Evolutionary conservation across 2,113 vertebrate species (phyloP).

Genomic region (Lamprologus callipterus): DNA sequence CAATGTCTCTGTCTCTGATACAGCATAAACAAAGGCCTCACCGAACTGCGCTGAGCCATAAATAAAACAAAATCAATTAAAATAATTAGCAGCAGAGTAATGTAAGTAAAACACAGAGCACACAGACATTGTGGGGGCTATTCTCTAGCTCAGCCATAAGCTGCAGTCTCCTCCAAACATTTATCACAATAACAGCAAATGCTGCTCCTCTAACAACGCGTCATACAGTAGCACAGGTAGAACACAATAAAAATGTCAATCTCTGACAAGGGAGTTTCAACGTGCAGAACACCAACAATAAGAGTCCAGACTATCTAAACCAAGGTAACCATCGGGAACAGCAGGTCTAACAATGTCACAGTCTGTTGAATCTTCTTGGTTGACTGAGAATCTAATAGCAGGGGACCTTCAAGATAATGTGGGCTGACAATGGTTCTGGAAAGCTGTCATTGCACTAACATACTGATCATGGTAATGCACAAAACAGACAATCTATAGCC

Average conservation of each 20-base stretch:
- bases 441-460: not conserved
- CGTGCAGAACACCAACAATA: not conserved
- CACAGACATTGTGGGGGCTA: slow-evolving; percentile 20
- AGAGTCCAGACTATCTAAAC: not conserved
- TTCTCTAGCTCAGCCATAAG: not conserved
- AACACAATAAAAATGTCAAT: not conserved
- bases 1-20: slow-evolving; percentile 17
- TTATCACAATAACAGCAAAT: not conserved
- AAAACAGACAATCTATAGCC: not conserved
- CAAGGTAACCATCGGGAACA: not conserved
- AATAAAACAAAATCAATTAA: slow-evolving; percentile 50
- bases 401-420: not conserved
- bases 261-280: not conserved
- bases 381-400: not conserved
- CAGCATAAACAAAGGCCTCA: slow-evolving; percentile 29
- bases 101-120: slow-evolving; percentile 51
- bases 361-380: not conserved
- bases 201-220: not conserved
- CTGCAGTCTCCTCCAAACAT: not conserved
- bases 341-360: not conserved
- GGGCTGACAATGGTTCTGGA: not conserved
- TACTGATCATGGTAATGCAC: not conserved
- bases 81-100: slow-evolving; percentile 40
- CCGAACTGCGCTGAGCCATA: slow-evolving; percentile 19
- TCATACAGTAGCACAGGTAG: not conserved